Evolutionary conservation across 2,797 vertebrate genomes (phyloP).

Genomic region (Cichlasoma orientale): DNA sequence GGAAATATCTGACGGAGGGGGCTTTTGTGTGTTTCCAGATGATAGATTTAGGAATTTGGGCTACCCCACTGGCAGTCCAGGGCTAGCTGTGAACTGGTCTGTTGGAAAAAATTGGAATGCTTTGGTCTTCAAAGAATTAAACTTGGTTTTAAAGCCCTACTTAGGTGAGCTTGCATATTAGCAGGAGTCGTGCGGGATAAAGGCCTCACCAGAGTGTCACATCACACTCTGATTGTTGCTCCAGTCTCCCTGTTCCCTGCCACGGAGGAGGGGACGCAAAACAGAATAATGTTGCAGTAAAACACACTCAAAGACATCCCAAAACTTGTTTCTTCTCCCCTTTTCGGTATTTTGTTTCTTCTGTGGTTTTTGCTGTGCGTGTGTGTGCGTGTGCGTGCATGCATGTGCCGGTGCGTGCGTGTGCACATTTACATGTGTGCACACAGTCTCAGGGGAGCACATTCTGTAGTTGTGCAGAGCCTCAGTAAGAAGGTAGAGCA

Average conservation of each 20-base stretch:
- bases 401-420: conserved; percentile 20
- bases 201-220: conserved; percentile 85
- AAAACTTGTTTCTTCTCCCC: conserved; percentile 72
- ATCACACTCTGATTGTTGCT: conserved; percentile 81
- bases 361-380: conserved; percentile 27
- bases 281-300: conserved; percentile 74
- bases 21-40: conserved; percentile 99
- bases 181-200: conserved; percentile 86
- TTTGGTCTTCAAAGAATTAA: conserved; percentile 99
- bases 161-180: conserved; percentile 97
- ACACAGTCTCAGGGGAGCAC: conserved; percentile 60
- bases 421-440: conserved; percentile 56
- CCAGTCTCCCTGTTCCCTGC: conserved; percentile 64
- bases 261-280: conserved; percentile 42
- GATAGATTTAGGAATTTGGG: conserved; percentile 99
- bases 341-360: conserved; percentile 58
- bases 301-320: conserved; percentile 75
- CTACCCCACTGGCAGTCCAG: conserved; percentile 96
- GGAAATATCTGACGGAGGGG: conserved; percentile 88
- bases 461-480: conserved; percentile 54
- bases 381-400: conserved; percentile 11
- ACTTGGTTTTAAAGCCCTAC: conserved; percentile 97
- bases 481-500: conserved; percentile 61
- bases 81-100: conserved; percentile 99
- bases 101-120: conserved; percentile 97